phyloP scores from a whole-genome alignment of 2,888 invertebrate species.

The Drosophila subsilvestris region DNA sequence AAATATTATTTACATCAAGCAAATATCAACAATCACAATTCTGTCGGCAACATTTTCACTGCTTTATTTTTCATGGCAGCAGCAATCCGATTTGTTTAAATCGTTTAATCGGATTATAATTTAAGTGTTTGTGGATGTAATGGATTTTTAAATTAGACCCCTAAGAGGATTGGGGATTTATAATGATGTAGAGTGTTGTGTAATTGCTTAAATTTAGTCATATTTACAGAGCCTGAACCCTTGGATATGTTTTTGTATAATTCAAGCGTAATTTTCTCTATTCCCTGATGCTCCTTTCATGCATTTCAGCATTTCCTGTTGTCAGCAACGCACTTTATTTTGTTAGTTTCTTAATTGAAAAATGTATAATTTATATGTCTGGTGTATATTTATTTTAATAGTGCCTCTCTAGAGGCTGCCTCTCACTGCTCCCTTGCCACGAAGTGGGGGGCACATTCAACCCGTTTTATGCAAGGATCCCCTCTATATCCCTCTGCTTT shows the following conservation, averaged over 20 bases:
- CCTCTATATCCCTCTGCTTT: constrained; percentile 35
- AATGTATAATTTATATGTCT: constrained; percentile 18
- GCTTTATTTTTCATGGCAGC: neutral
- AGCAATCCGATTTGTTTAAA: constrained; percentile 52
- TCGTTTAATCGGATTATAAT: constrained; percentile 49
- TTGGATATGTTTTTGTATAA: neutral
- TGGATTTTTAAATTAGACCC: constrained; percentile 12
- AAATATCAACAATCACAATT: neutral
- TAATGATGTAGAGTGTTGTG: neutral
- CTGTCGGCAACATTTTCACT: constrained; percentile 1
- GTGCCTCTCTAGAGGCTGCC: constrained; percentile 13
- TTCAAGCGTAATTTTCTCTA: neutral
- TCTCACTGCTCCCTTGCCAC: neutral
- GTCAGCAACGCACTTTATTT: neutral
- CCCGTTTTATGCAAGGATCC: neutral
- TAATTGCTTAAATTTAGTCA: neutral
- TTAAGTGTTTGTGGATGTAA: constrained; percentile 9
- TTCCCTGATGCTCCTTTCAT: neutral
- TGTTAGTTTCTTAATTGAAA: constrained; percentile 28
- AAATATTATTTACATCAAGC: neutral
- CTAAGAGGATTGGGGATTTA: constrained; percentile 18
- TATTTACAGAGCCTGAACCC: neutral
- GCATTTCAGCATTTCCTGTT: neutral
- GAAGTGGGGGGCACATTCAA: constrained; percentile 13
- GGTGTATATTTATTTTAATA: constrained; percentile 16